These are phyloP conservation scores for Hypsibius dujardini DNA, from an alignment of 1,140 invertebrate species.

Conservation along the genomic window DNA sequence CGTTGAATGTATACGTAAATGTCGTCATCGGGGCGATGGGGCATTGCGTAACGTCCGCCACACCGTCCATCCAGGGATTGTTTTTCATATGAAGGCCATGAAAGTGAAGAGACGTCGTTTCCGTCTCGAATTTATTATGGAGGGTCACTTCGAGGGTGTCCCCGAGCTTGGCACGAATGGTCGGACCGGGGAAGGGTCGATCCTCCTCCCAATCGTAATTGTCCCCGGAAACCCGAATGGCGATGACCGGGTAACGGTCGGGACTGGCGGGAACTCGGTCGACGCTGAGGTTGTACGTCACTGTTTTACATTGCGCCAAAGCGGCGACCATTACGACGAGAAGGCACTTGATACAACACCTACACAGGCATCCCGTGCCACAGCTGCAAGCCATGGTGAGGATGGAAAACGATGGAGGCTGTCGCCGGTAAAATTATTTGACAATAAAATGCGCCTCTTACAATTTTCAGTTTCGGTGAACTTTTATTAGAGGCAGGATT, in stretches of 20 bases:
- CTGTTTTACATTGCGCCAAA: too few species aligned
- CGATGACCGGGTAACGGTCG: not conserved
- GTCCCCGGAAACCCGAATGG: not conserved
- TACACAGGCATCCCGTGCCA: too few species aligned
- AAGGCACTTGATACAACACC: too few species aligned
- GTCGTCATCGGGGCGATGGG: conserved; percentile 22
- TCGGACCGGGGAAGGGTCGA: not conserved
- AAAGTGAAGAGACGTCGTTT: not conserved
- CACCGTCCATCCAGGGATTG: conserved; percentile 25
- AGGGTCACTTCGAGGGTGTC: not conserved
- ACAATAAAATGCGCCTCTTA: too few species aligned
- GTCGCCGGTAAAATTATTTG: too few species aligned
- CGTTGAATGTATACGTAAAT: conserved; percentile 25
- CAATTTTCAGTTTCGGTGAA: too few species aligned
- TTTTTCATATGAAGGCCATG: not conserved
- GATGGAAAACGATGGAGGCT: too few species aligned
- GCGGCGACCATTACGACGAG: too few species aligned
- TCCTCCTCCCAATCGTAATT: not conserved
- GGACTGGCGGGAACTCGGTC: not conserved
- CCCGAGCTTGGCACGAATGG: not conserved
- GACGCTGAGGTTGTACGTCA: not conserved
- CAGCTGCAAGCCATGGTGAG: too few species aligned
- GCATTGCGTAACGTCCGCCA: conserved; percentile 23
- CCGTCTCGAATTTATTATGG: not conserved
- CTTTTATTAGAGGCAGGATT: too few species aligned